Evolutionary conservation across 2,888 invertebrate genomes (phyloP).

Genomic region (Atherix ibis): DNA sequence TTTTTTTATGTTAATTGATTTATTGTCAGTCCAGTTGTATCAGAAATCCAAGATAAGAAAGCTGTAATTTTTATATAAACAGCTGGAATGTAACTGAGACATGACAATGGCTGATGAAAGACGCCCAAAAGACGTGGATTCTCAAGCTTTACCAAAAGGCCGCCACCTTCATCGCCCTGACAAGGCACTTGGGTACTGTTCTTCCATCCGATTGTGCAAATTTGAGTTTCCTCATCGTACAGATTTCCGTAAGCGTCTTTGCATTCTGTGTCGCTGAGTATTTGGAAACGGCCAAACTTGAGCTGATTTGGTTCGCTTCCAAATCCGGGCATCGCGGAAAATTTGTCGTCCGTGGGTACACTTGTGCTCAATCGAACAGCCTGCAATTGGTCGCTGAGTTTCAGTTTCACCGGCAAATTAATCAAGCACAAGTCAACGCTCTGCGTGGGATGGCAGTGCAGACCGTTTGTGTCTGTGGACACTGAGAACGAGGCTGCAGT

Average conservation of each 20-base stretch:
- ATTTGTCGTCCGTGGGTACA: not conserved
- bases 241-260: slow-evolving; percentile 1
- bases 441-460: not conserved
- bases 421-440: slow-evolving; percentile 1
- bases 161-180: slow-evolving; percentile 8
- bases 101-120: slow-evolving; percentile 3
- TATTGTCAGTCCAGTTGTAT: slow-evolving; percentile 1
- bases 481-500: slow-evolving; percentile 3
- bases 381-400: slow-evolving; percentile 1
- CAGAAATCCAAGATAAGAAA: slow-evolving; percentile 5
- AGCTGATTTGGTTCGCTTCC: not conserved
- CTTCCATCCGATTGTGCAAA: slow-evolving; percentile 7
- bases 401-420: not conserved
- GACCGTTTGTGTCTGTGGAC: not conserved
- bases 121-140: slow-evolving; percentile 5
- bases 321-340: slow-evolving; percentile 8
- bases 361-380: not conserved
- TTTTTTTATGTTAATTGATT: no score
- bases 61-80: slow-evolving; percentile 5
- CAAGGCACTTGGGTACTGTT: slow-evolving; percentile 5
- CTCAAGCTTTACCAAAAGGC: slow-evolving; percentile 5
- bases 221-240: slow-evolving; percentile 5
- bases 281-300: slow-evolving; percentile 4
- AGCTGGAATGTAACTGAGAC: slow-evolving; percentile 4
- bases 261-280: slow-evolving; percentile 3